Percentiles rank a stretch among this genome's conserved stretches.
Conservation (phyloP, 1,140 invertebrate species). For the Halotydeus destructor region DNA sequence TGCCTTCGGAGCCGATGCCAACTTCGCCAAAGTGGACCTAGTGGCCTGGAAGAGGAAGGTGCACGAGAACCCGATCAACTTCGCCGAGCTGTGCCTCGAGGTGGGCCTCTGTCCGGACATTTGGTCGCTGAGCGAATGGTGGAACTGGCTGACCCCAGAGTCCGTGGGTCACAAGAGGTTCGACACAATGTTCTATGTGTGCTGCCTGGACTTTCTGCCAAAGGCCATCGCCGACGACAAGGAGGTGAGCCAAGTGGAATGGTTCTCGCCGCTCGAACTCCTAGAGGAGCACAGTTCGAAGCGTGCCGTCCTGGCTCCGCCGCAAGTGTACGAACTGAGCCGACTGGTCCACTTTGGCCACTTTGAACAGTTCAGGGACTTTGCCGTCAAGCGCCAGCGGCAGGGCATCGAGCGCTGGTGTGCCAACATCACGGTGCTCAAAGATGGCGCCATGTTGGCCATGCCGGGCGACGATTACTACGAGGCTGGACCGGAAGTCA, state of each 20-base stretch:
- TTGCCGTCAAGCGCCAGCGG: slow-evolving; percentile 20
- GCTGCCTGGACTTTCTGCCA: slow-evolving; percentile 35
- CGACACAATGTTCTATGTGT: slow-evolving; percentile 53
- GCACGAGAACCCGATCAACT: slow-evolving; percentile 42
- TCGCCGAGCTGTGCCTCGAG: slow-evolving; percentile 44
- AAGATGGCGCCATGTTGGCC: slow-evolving; percentile 23
- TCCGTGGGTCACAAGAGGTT: slow-evolving; percentile 31
- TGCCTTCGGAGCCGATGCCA: background rate
- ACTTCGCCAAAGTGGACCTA: slow-evolving; percentile 24
- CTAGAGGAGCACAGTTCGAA: slow-evolving; percentile 20
- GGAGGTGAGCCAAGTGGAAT: slow-evolving; percentile 37
- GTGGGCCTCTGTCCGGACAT: slow-evolving; percentile 54
- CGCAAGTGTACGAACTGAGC: slow-evolving; percentile 29
- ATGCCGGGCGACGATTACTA: slow-evolving; percentile 25
- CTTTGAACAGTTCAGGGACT: slow-evolving; percentile 21
- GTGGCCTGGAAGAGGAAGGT: slow-evolving; percentile 44
- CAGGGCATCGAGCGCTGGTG: slow-evolving; percentile 23
- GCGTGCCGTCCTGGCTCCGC: slow-evolving; percentile 25
- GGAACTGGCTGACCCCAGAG: slow-evolving; percentile 57
- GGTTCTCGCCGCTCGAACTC: slow-evolving; percentile 23
- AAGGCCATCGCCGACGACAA: slow-evolving; percentile 30
- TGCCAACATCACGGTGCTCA: slow-evolving; percentile 22
- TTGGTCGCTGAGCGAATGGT: slow-evolving; percentile 58
- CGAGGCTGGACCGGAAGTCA: slow-evolving; percentile 16
- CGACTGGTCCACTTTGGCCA: slow-evolving; percentile 16